Percentiles rank a stretch among this genome's conserved stretches.
Evolutionary conservation across 1,140 invertebrate genomes (phyloP).

Genomic region (Scaptomyza hsui): DNA sequence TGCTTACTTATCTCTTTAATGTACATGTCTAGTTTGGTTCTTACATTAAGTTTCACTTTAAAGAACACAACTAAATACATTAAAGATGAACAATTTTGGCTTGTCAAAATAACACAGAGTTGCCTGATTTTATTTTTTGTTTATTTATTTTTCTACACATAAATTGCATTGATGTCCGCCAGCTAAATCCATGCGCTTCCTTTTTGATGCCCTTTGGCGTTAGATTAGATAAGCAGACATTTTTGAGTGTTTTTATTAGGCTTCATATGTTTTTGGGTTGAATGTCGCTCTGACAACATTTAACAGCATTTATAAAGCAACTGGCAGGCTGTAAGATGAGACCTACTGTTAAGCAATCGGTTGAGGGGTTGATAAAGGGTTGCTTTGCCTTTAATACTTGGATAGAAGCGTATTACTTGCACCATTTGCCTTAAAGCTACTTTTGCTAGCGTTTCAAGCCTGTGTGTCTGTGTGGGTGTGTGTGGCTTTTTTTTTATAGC

Average conservation of each 20-base stretch:
- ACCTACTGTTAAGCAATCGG: constrained; percentile 4
- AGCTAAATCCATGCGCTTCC: constrained; percentile 1
- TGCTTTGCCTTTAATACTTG: constrained; percentile 8
- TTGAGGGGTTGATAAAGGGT: constrained; percentile 24
- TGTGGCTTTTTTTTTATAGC: background rate
- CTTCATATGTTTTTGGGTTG: background rate
- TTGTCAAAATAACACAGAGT: background rate
- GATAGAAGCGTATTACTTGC: background rate
- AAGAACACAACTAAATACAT: too few relatives aligned
- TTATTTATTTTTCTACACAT: background rate
- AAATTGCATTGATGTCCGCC: constrained; percentile 23
- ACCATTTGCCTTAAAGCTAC: too few relatives aligned
- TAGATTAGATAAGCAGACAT: constrained; percentile 28
- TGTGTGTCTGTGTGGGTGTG: constrained; percentile 2
- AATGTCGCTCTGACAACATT: constrained; percentile 17
- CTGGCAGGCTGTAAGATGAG: constrained; percentile 9
- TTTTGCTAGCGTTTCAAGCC: background rate
- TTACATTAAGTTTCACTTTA: too few relatives aligned
- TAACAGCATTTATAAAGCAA: constrained; percentile 24
- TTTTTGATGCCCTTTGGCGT: constrained; percentile 21
- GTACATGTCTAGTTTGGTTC: too few relatives aligned
- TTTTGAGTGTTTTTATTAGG: constrained; percentile 41
- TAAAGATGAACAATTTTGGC: background rate
- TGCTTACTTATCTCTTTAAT: too few relatives aligned
- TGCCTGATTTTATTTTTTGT: constrained; percentile 19